phyloP scores from a whole-genome alignment of 2,797 vertebrate species.

The Fistularia commersonii region DNA sequence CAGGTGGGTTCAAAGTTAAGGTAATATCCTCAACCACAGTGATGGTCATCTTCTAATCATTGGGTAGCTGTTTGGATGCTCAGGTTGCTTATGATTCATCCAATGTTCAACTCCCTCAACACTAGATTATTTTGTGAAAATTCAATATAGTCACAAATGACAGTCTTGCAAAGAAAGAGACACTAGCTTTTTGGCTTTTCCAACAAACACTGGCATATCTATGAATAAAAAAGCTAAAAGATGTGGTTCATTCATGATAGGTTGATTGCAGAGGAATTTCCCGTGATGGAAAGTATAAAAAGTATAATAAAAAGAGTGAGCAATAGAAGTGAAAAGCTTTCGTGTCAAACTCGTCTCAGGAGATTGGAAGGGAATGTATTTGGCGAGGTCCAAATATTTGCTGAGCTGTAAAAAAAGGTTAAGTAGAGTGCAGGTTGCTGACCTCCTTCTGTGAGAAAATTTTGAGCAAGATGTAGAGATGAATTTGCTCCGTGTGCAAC shows the following conservation, averaged over 20 bases:
- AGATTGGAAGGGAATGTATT: slow-evolving; percentile 20
- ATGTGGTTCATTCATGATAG: too few species aligned
- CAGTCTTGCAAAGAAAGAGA: background rate
- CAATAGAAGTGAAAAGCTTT: slow-evolving; percentile 28
- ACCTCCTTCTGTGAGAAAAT: slow-evolving; percentile 45
- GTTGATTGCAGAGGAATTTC: too few species aligned
- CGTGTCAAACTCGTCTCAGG: slow-evolving; percentile 24
- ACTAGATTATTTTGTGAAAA: too few species aligned
- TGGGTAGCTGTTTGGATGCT: too few species aligned
- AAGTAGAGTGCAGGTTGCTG: slow-evolving; percentile 31
- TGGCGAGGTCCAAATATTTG: slow-evolving; percentile 13
- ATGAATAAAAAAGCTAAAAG: too few species aligned
- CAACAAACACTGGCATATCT: too few species aligned
- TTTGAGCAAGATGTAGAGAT: slow-evolving; percentile 51
- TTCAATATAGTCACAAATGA: background rate
- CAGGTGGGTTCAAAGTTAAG: background rate
- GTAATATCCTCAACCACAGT: too few species aligned
- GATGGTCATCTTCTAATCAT: too few species aligned
- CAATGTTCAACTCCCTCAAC: too few species aligned
- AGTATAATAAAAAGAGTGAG: slow-evolving; percentile 11
- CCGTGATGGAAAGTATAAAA: too few species aligned
- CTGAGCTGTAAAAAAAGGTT: slow-evolving; percentile 1
- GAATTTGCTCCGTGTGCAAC: slow-evolving; percentile 28
- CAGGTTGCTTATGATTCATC: too few species aligned
- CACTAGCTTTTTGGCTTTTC: background rate